A percentile compares a stretch with the other conserved stretches of the same genome.
These are phyloP conservation scores for Tenthredo distinguenda DNA, from an alignment of 2,888 invertebrate genomes.

Conservation along the genomic window DNA sequence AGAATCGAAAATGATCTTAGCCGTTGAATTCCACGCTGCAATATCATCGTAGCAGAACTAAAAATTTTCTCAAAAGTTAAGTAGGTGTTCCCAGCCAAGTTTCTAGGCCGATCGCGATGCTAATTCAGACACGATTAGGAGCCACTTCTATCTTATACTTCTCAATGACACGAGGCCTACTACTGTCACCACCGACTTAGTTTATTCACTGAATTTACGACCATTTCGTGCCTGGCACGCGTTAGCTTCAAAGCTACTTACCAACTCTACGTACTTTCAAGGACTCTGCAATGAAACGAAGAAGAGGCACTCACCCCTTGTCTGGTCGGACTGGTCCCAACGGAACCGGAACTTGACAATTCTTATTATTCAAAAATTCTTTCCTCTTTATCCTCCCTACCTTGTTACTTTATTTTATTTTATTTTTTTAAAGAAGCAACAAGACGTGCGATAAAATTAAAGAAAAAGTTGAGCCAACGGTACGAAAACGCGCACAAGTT, in stretches of 20 bases:
- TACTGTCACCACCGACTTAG: slow-evolving; percentile 32
- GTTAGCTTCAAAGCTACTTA: slow-evolving; percentile 15
- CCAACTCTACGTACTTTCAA: slow-evolving; percentile 24
- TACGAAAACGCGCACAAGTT: not conserved
- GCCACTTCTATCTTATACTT: not conserved
- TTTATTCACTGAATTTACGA: slow-evolving; percentile 35
- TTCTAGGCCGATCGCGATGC: slow-evolving; percentile 9
- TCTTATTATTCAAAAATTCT: not conserved
- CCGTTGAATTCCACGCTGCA: too few species aligned
- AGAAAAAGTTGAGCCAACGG: not conserved
- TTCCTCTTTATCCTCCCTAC: not conserved
- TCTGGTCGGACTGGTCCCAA: not conserved
- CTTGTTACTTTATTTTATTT: not conserved
- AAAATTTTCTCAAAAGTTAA: not conserved
- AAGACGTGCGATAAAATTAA: not conserved
- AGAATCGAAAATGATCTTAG: not conserved
- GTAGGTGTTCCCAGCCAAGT: not conserved
- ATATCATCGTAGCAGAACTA: not conserved
- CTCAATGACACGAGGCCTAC: slow-evolving; percentile 41
- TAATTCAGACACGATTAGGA: slow-evolving; percentile 38
- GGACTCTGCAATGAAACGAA: not conserved
- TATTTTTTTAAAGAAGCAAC: not conserved
- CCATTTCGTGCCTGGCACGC: slow-evolving; percentile 35
- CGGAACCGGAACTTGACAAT: slow-evolving; percentile 17
- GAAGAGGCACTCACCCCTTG: not conserved